phyloP scores from a whole-genome alignment of 2,113 vertebrate species.

The Phrynocephalus versicolor region DNA sequence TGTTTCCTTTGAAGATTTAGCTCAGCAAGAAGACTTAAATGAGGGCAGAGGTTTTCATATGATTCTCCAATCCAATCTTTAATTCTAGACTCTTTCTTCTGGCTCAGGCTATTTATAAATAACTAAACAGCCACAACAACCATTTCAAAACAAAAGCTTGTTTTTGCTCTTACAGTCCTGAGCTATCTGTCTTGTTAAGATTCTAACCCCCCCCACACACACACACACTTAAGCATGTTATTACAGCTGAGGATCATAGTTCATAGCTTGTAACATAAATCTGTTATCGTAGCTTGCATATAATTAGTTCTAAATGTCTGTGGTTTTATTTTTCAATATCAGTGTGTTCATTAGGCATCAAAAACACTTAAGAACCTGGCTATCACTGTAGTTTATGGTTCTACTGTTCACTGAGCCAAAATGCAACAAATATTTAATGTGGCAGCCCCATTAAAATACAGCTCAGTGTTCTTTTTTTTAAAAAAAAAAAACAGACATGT shows the following conservation, averaged over 20 bases:
- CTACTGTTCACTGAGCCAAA: slow-evolving; percentile 61
- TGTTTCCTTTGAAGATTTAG: slow-evolving; percentile 9
- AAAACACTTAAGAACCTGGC: slow-evolving; percentile 67
- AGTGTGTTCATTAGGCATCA: slow-evolving; percentile 56
- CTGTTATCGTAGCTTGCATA: slow-evolving; percentile 58
- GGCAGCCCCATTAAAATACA: slow-evolving; percentile 65
- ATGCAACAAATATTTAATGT: slow-evolving; percentile 66
- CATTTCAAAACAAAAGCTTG: slow-evolving; percentile 41
- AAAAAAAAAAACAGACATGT: slow-evolving; percentile 27
- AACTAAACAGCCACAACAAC: slow-evolving; percentile 27
- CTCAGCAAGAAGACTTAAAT: neutral
- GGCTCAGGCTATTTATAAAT: slow-evolving; percentile 37
- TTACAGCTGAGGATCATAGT: slow-evolving; percentile 68
- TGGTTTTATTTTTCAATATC: slow-evolving; percentile 66
- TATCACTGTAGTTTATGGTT: slow-evolving; percentile 59
- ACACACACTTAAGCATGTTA: slow-evolving; percentile 44
- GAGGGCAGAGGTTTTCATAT: neutral
- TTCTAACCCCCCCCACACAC: slow-evolving; percentile 17
- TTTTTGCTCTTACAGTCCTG: slow-evolving; percentile 35
- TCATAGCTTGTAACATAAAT: slow-evolving; percentile 67
- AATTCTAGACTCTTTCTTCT: slow-evolving; percentile 33
- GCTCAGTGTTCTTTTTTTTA: slow-evolving; percentile 23
- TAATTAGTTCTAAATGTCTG: slow-evolving; percentile 69
- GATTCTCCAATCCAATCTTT: slow-evolving; percentile 22
- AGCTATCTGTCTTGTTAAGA: slow-evolving; percentile 39